A percentile compares a stretch with the other conserved stretches of the same genome.
Conservation (phyloP, 2,888 invertebrate genomes). For the Caenorhabditis imperialis region DNA sequence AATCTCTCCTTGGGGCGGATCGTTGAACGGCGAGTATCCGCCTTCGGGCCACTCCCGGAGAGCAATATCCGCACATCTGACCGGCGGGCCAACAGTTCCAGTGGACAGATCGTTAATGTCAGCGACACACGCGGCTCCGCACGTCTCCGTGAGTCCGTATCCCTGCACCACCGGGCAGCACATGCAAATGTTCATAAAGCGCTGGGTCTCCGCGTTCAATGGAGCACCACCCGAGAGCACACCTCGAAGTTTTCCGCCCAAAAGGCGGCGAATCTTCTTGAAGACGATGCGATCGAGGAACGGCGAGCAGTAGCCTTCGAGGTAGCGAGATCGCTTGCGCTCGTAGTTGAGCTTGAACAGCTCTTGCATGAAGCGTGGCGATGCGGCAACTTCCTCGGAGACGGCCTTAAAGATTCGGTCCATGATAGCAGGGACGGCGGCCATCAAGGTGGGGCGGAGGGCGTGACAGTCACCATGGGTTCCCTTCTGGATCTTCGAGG, state of each 20-base stretch:
- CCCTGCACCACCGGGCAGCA: conserved; percentile 87
- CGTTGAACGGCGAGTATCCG: conserved; percentile 89
- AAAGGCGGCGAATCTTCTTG: conserved; percentile 83
- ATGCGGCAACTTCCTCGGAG: conserved; percentile 87
- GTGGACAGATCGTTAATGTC: conserved; percentile 83
- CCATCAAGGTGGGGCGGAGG: conserved; percentile 91
- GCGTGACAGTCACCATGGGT: conserved; percentile 93
- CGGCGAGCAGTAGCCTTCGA: conserved; percentile 81
- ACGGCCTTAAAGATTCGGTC: conserved; percentile 97
- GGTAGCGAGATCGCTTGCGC: conserved; percentile 90
- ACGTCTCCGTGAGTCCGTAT: conserved; percentile 97
- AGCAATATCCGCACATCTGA: conserved; percentile 87
- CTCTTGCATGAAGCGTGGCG: conserved; percentile 80
- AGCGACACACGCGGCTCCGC: conserved; percentile 86
- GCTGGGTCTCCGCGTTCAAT: conserved; percentile 92
- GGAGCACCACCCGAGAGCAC: conserved; percentile 91
- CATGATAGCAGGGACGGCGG: conserved; percentile 95
- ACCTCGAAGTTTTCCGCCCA: conserved; percentile 90
- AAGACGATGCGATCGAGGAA: conserved; percentile 82
- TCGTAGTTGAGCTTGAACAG: conserved; percentile 93
- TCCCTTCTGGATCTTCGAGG: conserved; percentile 94
- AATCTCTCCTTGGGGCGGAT: conserved; percentile 90
- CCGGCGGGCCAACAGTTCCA: conserved; percentile 90
- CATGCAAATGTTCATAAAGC: conserved; percentile 90
- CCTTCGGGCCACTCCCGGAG: conserved; percentile 93